phyloP scores from a whole-genome alignment of 2,888 invertebrate species.

The Drosophila longiperda region DNA sequence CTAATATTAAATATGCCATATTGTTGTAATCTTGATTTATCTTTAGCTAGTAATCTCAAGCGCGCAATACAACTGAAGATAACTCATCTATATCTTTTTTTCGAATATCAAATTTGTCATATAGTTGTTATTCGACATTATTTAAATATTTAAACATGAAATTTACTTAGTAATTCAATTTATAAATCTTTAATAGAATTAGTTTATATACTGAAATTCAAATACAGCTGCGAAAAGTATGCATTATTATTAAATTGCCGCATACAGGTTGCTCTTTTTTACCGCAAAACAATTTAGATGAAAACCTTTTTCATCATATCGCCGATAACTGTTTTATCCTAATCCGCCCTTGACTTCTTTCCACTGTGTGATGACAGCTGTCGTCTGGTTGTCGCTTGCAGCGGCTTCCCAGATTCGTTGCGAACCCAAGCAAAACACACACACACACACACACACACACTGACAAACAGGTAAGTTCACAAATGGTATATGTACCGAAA shows the following conservation, averaged over 20 bases:
- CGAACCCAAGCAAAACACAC: constrained; percentile 24
- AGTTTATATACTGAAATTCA: fast-evolving
- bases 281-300: not conserved
- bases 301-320: constrained; percentile 21
- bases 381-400: constrained; percentile 21
- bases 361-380: constrained; percentile 28
- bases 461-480: constrained; percentile 43
- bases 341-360: constrained; percentile 47
- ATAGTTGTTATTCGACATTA: not conserved
- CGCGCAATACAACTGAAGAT: not conserved
- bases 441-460: not conserved
- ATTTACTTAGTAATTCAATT: not conserved
- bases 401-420: constrained; percentile 54
- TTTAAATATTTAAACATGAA: not conserved
- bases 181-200: not conserved
- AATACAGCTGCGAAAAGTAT: not conserved
- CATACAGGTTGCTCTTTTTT: not conserved
- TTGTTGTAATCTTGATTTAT: not conserved
- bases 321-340: constrained; percentile 33
- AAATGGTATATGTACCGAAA: constrained; percentile 51
- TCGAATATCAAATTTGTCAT: not conserved
- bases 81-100: not conserved
- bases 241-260: not conserved
- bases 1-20: not conserved
- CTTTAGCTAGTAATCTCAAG: not conserved